Evolutionary conservation across 2,797 vertebrate genomes (phyloP).

Genomic region (Sitta carolinensis): DNA sequence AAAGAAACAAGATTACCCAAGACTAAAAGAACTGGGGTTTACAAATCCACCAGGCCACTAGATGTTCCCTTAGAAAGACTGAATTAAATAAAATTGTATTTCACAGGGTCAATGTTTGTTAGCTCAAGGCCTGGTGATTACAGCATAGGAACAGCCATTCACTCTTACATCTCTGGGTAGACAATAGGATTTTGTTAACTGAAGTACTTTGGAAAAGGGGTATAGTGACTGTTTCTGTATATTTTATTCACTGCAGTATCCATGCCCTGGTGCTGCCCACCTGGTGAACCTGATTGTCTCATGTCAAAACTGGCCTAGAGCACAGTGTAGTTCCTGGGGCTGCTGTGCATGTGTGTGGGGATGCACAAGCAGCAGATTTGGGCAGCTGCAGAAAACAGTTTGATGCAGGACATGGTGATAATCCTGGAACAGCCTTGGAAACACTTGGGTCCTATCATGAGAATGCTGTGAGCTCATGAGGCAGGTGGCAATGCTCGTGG

Average conservation of each 20-base stretch:
- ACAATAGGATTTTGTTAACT: neutral
- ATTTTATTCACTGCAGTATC: neutral
- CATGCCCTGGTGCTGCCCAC: neutral
- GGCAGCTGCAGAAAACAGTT: neutral
- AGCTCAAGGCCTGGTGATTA: neutral
- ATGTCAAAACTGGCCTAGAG: neutral
- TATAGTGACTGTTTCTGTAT: neutral
- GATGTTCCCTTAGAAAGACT: neutral
- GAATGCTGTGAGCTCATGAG: accelerated
- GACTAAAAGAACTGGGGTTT: neutral
- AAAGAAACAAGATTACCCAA: neutral
- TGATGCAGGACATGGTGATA: neutral
- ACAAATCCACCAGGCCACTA: neutral
- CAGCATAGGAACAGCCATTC: neutral
- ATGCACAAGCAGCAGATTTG: neutral
- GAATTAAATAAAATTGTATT: neutral
- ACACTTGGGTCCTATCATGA: neutral
- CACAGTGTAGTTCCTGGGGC: neutral
- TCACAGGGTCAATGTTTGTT: neutral
- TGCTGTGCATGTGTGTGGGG: accelerated
- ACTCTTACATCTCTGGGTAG: neutral
- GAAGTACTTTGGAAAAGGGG: neutral
- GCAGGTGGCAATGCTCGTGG: neutral
- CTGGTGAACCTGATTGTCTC: neutral
- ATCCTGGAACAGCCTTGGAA: neutral